Evolutionary conservation across 2,888 invertebrate genomes (phyloP), one percentile per base, ranked within the genome.

Genomic region (Tiliacea citrago): DNA sequence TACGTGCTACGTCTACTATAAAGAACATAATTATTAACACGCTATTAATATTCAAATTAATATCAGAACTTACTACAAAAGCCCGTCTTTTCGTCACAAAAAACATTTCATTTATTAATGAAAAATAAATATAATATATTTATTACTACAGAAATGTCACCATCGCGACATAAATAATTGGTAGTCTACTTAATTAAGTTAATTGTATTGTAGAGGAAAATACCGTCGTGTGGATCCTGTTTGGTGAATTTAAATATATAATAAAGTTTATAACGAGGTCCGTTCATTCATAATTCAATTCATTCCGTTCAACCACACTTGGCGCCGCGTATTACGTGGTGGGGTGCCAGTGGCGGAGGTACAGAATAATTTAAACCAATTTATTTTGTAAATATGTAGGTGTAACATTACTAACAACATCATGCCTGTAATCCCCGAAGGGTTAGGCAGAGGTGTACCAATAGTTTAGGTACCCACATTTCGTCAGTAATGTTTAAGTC

Each of bases 211-310:
- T 80, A 29, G 47, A 72, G 74, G 70, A 79, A 79, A 79, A 86
- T 85, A 66, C 62, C 73, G 57, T 55, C 62, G 51, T 5, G 21
- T 21, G 57, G 68, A 85, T 88, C 88, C 89, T 84, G 88, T 85
- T 88, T 61, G 1, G 49, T 73, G 24, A 73, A 76, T 79, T 76
- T 75, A 51, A 79, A 83, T 77, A 83, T 79, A 47, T 77, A 79
- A 79, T 81, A 71, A 68, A 67, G 71, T 74, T 75, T 75, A 75
- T 85, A 76, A 63, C 68, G 57, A 75, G 57, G 65, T 73, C 78
- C 53, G 74, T 84, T 87, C 89, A 89, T 89, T 89, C 89, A 90
- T 82, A 82, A 82, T 83, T 77, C 72, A n/a, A n/a, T n/a, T n/a
- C n/a, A n/a, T n/a, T n/a, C n/a, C n/a, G n/a, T n/a, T n/a, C n/a